phyloP scores from a whole-genome alignment of 1,140 invertebrate genomes.

The Trigoniulus corallinus region DNA sequence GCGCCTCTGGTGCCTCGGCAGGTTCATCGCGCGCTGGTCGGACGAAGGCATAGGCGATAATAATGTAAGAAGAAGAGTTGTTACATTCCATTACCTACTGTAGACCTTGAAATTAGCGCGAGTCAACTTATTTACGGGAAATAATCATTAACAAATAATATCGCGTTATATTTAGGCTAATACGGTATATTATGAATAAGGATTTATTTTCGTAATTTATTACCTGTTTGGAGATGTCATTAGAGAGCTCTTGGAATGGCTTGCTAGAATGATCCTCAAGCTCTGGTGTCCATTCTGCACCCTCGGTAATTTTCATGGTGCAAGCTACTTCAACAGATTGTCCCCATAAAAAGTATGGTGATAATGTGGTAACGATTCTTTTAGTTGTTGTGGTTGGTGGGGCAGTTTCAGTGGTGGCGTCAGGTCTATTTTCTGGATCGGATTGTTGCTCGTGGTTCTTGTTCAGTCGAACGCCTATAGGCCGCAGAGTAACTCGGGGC shows the following conservation, averaged over 20 bases:
- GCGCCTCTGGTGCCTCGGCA: no score
- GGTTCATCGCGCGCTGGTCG: no score
- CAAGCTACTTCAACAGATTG: not conserved
- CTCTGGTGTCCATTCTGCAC: slow-evolving; percentile 62
- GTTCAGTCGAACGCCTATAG: not conserved
- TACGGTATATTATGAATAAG: not conserved
- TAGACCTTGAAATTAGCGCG: no score
- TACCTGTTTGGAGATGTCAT: slow-evolving; percentile 40
- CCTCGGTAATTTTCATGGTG: slow-evolving; percentile 23
- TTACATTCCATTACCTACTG: no score
- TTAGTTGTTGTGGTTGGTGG: not conserved
- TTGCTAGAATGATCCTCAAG: slow-evolving; percentile 64
- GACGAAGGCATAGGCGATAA: no score
- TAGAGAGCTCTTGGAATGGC: slow-evolving; percentile 62
- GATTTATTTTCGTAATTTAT: slow-evolving; percentile 3
- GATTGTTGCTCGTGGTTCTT: not conserved
- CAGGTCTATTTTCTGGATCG: not conserved
- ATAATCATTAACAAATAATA: no score
- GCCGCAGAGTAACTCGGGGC: not conserved
- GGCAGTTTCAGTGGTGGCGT: not conserved
- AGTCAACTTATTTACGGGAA: no score
- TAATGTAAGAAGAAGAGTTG: no score
- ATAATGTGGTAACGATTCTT: not conserved
- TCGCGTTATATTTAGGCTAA: no score
- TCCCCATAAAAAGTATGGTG: not conserved